phyloP scores from a whole-genome alignment of 2,888 invertebrate species.

The Temnothorax ravouxi region DNA sequence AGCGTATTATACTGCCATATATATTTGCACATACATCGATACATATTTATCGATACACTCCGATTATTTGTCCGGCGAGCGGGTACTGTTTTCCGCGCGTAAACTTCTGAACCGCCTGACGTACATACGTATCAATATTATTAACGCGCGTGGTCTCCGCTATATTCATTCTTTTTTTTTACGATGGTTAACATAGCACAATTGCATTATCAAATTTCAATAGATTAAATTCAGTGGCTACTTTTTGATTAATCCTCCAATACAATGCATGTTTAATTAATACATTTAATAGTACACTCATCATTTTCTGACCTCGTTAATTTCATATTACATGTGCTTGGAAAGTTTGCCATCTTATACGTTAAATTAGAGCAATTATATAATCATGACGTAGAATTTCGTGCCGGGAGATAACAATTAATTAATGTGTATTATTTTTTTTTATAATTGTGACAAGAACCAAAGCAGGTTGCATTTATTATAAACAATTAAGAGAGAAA shows the following conservation, averaged over 20 bases:
- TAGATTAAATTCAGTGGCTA: slow-evolving; percentile 5
- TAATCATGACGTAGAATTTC: neutral
- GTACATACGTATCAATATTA: slow-evolving; percentile 48
- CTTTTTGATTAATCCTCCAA: neutral
- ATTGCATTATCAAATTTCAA: slow-evolving; percentile 27
- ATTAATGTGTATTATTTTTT: neutral
- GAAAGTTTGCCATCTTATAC: neutral
- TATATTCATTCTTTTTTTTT: neutral
- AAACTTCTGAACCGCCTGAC: slow-evolving; percentile 20
- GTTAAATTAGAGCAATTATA: neutral
- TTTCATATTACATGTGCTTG: neutral
- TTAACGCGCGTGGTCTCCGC: neutral
- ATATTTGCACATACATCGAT: slow-evolving; percentile 58
- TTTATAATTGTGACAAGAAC: neutral
- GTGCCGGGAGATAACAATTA: neutral
- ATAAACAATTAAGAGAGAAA: neutral
- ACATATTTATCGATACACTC: slow-evolving; percentile 62
- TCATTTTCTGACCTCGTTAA: neutral
- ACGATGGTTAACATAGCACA: neutral
- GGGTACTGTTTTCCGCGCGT: slow-evolving; percentile 45
- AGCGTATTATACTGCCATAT: slow-evolving; percentile 41
- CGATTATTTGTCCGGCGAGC: slow-evolving; percentile 43
- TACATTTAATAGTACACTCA: neutral
- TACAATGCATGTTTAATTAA: neutral
- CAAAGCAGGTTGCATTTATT: neutral